These are phyloP conservation scores for Drosophila orosa DNA, from an alignment of 1,140 invertebrate genomes.

Conservation along the genomic window DNA sequence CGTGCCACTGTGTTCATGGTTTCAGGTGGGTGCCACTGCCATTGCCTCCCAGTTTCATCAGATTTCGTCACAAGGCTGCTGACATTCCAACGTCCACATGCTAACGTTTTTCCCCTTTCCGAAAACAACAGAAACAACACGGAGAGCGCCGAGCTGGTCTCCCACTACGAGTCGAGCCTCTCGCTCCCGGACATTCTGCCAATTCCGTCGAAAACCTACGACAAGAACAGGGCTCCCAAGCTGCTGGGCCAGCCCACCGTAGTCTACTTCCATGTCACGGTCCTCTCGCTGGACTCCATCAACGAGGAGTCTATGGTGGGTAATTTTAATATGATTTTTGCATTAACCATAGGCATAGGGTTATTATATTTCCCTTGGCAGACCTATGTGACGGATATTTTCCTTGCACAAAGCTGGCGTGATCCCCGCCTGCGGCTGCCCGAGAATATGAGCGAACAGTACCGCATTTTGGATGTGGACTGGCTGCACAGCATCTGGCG, in stretches of 20 bases:
- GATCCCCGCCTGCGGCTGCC: conserved; percentile 93
- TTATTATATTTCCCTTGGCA: conserved; percentile 78
- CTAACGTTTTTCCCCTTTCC: conserved; percentile 1
- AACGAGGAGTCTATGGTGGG: conserved; percentile 96
- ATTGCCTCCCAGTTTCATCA: conserved; percentile 61
- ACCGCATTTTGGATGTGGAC: conserved; percentile 94
- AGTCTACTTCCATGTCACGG: conserved; percentile 95
- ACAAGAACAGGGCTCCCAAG: conserved; percentile 95
- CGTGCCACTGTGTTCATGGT: conserved; percentile 83
- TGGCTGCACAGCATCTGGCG: conserved; percentile 96
- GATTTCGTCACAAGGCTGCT: conserved; percentile 40
- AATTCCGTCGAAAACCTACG: conserved; percentile 92
- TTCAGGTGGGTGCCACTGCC: conserved; percentile 65
- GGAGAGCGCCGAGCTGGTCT: conserved; percentile 81
- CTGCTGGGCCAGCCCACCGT: conserved; percentile 92
- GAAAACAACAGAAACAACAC: conserved; percentile 82
- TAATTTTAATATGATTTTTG: background rate
- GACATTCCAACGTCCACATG: background rate
- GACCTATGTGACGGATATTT: conserved; percentile 97
- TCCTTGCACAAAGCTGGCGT: conserved; percentile 95
- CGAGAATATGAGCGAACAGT: conserved; percentile 96
- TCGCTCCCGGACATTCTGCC: conserved; percentile 93
- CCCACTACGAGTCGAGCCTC: conserved; percentile 87
- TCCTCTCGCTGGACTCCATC: conserved; percentile 94
- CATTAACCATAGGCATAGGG: too few species aligned